phyloP scores from a whole-genome alignment of 1,140 invertebrate species.

The Melanaphis sacchari region DNA sequence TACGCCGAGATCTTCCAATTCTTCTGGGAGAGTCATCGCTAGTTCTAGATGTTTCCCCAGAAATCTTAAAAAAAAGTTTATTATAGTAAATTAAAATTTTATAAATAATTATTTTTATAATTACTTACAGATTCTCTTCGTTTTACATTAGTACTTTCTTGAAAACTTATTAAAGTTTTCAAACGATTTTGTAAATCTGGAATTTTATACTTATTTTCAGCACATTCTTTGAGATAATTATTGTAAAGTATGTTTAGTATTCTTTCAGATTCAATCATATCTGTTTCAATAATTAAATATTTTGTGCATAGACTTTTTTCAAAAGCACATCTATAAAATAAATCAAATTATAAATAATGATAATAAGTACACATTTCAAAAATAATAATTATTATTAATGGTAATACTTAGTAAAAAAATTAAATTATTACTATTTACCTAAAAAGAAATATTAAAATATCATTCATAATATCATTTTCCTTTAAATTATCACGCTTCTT shows the following conservation, averaged over 20 bases:
- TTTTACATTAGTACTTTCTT: constrained; percentile 52
- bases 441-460: constrained; percentile 40
- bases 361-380: background rate
- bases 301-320: constrained; percentile 50
- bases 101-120: background rate
- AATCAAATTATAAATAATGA: background rate
- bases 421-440: constrained; percentile 27
- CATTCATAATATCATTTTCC: constrained; percentile 30
- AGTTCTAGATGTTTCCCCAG: constrained; percentile 46
- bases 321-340: constrained; percentile 54
- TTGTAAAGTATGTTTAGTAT: constrained; percentile 50
- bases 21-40: constrained; percentile 26
- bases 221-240: constrained; percentile 55
- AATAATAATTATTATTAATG: background rate
- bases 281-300: constrained; percentile 50
- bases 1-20: constrained; percentile 46
- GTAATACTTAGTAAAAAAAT: background rate
- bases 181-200: constrained; percentile 56
- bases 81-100: background rate
- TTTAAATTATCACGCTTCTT: constrained; percentile 1
- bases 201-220: constrained; percentile 53
- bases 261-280: constrained; percentile 53
- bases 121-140: constrained; percentile 53
- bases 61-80: constrained; percentile 20
- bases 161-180: constrained; percentile 55